These are phyloP conservation scores for Pagetopsis macropterus DNA, from an alignment of 2,797 vertebrate species.

Conservation along the genomic window DNA sequence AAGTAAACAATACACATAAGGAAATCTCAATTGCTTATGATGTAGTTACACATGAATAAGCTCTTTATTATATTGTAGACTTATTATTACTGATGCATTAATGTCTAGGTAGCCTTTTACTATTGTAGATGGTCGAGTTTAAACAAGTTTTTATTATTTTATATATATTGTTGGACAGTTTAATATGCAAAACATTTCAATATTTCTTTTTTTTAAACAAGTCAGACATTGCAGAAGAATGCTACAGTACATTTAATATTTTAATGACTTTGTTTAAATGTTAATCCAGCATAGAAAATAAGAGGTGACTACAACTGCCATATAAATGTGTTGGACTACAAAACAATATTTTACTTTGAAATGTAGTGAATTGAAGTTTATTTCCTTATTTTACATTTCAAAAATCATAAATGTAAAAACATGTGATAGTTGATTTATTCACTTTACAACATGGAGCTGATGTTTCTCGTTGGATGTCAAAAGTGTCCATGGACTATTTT, in stretches of 20 bases:
- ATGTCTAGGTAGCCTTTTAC: not conserved
- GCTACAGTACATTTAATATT: too few relatives aligned
- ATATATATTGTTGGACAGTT: too few relatives aligned
- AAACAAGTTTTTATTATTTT: not conserved
- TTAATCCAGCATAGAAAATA: not conserved
- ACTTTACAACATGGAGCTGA: not conserved
- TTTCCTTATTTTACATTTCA: not conserved
- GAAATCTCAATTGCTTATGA: too few relatives aligned
- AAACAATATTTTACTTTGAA: not conserved
- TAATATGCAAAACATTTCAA: too few relatives aligned
- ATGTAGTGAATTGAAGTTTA: not conserved
- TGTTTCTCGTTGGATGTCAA: constrained; percentile 6
- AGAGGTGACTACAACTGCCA: not conserved
- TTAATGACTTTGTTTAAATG: too few relatives aligned
- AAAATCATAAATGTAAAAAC: not conserved
- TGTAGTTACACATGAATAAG: too few relatives aligned
- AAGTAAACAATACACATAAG: too few relatives aligned
- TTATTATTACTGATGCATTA: not conserved
- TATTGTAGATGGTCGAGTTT: not conserved
- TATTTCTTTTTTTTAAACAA: too few relatives aligned
- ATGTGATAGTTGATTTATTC: not conserved
- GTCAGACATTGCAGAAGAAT: too few relatives aligned
- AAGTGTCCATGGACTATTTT: constrained; percentile 13
- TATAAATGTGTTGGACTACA: not conserved
- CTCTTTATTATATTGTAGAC: not conserved